Evolutionary conservation across 2,888 invertebrate species (phyloP), one percentile per base, ranked within the genome.

Genomic region (Listrodromus nycthemerus): DNA sequence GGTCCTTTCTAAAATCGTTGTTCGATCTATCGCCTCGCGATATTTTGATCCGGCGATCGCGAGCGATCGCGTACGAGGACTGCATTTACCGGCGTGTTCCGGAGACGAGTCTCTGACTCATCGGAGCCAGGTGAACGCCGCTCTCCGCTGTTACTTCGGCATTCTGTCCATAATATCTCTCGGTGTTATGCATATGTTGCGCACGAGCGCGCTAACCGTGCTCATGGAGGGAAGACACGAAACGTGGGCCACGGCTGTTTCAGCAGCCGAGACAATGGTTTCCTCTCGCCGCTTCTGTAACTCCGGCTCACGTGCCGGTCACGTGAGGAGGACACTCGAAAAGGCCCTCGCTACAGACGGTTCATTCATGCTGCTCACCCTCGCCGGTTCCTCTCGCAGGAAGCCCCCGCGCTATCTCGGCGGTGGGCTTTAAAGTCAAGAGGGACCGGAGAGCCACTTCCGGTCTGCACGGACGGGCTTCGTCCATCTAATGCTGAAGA

Each of bases 271-370:
- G 86, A 90, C 89, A 91, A 91, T 91, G 88, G 89, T 30, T 70
- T 70, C 63, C 70, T 75, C 76, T 65, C 52, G 41, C 37, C 2
- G 50, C 76, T 70, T 76, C 63, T 61, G 69, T 70, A 19, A 45
- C 80, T 88, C 74, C 19, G 79, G 84, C 85, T 88, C 89, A 88
- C 89, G 90, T 87, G 90, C 89, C 89, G 50, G 86, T 71, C 88
- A 88, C 89, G 89, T 89, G 89, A 91, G 89, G 89, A 91, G 89
- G 84, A 90, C 90, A 89, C 91, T 91, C 88, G 83, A 90, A 90
- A 90, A 89, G 84, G 86, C 80, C 85, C 86, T 84, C 84, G 55
- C 84, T 84, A 41, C 58, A 61, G 80, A 21, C 86, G 41, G 74
- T 88, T 89, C 88, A 88, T 88, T 88, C 88, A 88, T 86, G 74